Base-by-base conservation (phyloP, 1,140 invertebrate species). In the Eufriesea mexicana region DNA sequence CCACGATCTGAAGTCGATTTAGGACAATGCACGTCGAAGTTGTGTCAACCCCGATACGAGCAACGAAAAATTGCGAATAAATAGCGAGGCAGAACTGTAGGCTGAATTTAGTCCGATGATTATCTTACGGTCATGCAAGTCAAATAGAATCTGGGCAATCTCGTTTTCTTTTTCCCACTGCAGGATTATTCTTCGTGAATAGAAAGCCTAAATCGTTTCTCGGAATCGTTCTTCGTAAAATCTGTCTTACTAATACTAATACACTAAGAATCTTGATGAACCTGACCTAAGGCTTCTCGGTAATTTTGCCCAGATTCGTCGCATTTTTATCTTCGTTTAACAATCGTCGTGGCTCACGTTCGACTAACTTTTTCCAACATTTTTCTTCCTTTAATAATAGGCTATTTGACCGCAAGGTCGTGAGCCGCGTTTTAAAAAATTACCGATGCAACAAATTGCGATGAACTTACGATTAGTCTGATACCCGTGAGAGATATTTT, bases 71-170 rank as follows among this genome's bases (percentile, higher is more conserved):
- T 80, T 57, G 47, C 14, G 45, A 72, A 62, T 20, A 35, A 64
- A 25, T 51, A 10, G 12, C 0, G 5, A 12, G 28, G 5, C 49
- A 45, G 25, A 10, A 59, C 51, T 70, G 51, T 68, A 49, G 45
- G 25, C 20, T 70, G 45, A 45, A 61, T 23, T 83, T 45, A 70
- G 55, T 18, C n/a, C 28, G 18, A 2, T n/a, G 81, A 83, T 83
- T 79, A 72, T 64, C 66, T 18, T 78, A 70, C 47, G 28, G 35
- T 47, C 66, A 47, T 78, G 75, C 55, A 79, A 79, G 75, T 79
- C 81, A 64, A 83, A 79, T 57, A 35, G 57, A 78, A 35, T 42
- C 62, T 35, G 62, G 10, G 35, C 61, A 59, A 66, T 49, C 25
- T 45, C 20, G 5, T 12, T 23, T 84, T 54, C 61, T 64, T 54